Evolutionary conservation across 2,888 invertebrate species (phyloP), one percentile per base, ranked within the genome.

Genomic region (Poecilus cupreus): DNA sequence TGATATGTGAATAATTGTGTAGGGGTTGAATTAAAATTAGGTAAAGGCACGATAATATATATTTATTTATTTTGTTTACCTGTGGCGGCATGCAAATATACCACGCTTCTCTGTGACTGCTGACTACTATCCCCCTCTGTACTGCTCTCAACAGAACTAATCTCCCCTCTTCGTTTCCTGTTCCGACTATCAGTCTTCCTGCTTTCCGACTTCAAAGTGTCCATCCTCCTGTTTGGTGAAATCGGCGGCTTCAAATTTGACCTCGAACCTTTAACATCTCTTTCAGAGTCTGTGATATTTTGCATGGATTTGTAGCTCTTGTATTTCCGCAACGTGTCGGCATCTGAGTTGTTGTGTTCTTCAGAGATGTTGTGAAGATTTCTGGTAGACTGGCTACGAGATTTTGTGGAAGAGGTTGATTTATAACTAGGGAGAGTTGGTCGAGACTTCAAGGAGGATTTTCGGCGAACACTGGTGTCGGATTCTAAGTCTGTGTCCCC

Each of bases 401-500:
- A 83, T 20, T 86, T 57, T 16, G 39, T 39, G 5, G 57, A 24
- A 18, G 81, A 26, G 24, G 57, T 26, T n/a, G 81, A 37, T 60
- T 46, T 20, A 24, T 60, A 64, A 49, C 51, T 64, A 10, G 70
- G 74, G 0, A 72, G 10, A 26, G n/a, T 37, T 8, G 86, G 80
- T 11, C 85, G 83, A 3, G 84, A 82, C 84, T 86, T 87, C 22
- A 85, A 83, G 3, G 85, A 84, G 0, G 85, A 83, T 81, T 85
- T 85, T 37, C 86, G 85, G 51, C 87, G 85, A 22, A 90, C 86
- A 83, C 92, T 92, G 24, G 91, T 91, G 87, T 93, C 93, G 10
- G 95, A 95, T 85, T 96, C 96, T 82, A 92, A 91, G 87, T 96
- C 96, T 8, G 96, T 96, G 88, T 96, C 96, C 18, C 96, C 96